Percentiles rank a stretch among this genome's conserved stretches.
These are phyloP conservation scores for Hipposideros larvatus DNA, from an alignment of 2,797 vertebrate species.

Conservation along the genomic window DNA sequence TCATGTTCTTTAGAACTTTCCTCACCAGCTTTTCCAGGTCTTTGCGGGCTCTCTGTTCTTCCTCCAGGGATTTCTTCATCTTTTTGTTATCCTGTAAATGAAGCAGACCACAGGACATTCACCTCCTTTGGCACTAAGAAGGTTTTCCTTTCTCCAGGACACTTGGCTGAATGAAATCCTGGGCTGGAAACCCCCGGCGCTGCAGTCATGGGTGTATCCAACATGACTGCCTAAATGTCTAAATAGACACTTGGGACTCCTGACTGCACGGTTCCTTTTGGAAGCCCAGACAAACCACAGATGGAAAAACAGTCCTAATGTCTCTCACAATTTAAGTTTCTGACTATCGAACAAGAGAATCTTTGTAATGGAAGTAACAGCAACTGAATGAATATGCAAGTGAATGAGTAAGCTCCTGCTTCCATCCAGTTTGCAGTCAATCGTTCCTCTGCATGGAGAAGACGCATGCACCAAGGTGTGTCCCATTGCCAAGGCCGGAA, in stretches of 20 bases:
- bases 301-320: not conserved
- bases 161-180: not conserved
- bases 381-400: not conserved
- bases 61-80: constrained; percentile 98
- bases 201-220: rapidly evolving
- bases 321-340: constrained; percentile 38
- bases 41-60: constrained; percentile 97
- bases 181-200: not conserved
- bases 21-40: constrained; percentile 97
- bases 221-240: rapidly evolving
- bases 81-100: constrained; percentile 95
- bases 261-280: not conserved
- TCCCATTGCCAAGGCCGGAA: not conserved
- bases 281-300: not conserved
- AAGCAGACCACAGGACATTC: not conserved
- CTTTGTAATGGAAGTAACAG: not conserved
- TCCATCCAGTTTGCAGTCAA: not conserved
- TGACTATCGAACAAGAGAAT: not conserved
- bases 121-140: not conserved
- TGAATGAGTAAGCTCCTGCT: not conserved
- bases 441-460: not conserved
- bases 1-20: constrained; percentile 97
- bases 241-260: not conserved
- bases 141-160: not conserved
- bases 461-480: not conserved